Evolutionary conservation across 2,797 vertebrate species (phyloP), one percentile per base, ranked within the genome.

Genomic region (Sphenodon punctatus): DNA sequence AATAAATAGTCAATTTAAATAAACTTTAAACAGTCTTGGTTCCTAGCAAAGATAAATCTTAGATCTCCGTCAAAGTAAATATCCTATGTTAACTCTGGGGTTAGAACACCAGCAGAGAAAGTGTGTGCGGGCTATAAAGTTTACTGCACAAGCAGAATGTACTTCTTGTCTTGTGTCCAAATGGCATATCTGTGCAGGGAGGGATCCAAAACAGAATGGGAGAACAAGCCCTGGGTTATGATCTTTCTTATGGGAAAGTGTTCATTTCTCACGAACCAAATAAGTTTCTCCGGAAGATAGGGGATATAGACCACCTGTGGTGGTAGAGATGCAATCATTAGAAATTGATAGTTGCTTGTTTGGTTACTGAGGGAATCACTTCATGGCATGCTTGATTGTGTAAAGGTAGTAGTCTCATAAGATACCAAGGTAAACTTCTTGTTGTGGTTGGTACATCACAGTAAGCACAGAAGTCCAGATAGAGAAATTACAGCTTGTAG

Each of bases 51-150:
- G 68, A 66, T 80, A 72, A 77, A 75, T 14, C 63, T 88, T 87
- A 63, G 86, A n/a, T 56, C 72, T 23, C 20, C 56, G 74, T 75
- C 80, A 88, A 81, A 89, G 68, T 67, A 70, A 86, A 91, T 90
- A 66, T 84, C 68, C 19, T 79, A 15, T 43, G 48, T 90, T 70
- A 80, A 63, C 85, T 70, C 16, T 70, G 36, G 70, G 68, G 84
- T 59, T 83, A 4, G 1, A 77, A 85, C 83, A 80, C 68, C 58
- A 43, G n/a, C 67, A 72, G 36, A 46, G 77, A 79, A 69, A 63
- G 84, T 65, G 43, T 27, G n/a, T 43, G 61, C 75, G 65, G 77
- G 19, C 42, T 85, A 55, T 70, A 53, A 20, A 36, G 32, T 32
- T 22, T 34, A 58, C 30, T 58, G 30, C 15, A 27, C 8, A 14